phyloP scores from a whole-genome alignment of 2,888 invertebrate species.

The Anthoptus insignis region DNA sequence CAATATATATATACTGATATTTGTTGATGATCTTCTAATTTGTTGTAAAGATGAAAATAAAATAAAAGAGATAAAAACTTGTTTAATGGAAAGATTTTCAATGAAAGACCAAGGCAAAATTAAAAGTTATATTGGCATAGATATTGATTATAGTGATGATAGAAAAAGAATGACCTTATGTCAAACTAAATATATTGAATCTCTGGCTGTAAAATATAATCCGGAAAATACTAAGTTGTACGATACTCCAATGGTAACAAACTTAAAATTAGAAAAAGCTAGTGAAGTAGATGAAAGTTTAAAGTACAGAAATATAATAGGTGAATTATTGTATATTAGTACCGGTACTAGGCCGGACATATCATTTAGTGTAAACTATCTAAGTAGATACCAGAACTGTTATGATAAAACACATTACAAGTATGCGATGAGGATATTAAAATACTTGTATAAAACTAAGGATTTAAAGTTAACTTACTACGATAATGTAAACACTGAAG shows the following conservation, averaged over 20 bases:
- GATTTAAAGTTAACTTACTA: conserved; percentile 46
- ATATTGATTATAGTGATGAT: conserved; percentile 54
- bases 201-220: conserved; percentile 39
- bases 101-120: conserved; percentile 58
- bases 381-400: conserved; percentile 60
- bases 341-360: conserved; percentile 58
- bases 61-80: conserved; percentile 49
- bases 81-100: conserved; percentile 47
- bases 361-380: conserved; percentile 57
- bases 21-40: conserved; percentile 53
- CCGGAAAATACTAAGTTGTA: conserved; percentile 31
- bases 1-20: conserved; percentile 51
- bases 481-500: conserved; percentile 46
- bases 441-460: conserved; percentile 49
- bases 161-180: conserved; percentile 33
- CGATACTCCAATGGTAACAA: conserved; percentile 47
- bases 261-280: conserved; percentile 48
- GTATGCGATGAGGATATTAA: conserved; percentile 49
- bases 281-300: conserved; percentile 45
- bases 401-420: conserved; percentile 52
- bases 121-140: conserved; percentile 58
- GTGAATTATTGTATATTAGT: conserved; percentile 56
- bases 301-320: conserved; percentile 55
- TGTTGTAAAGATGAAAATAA: conserved; percentile 50
- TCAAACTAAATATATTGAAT: conserved; percentile 41